A percentile compares a stretch with the other conserved stretches of the same genome.
Evolutionary conservation across 1,140 invertebrate genomes (phyloP).

Genomic region (Scaptomyza pallida): DNA sequence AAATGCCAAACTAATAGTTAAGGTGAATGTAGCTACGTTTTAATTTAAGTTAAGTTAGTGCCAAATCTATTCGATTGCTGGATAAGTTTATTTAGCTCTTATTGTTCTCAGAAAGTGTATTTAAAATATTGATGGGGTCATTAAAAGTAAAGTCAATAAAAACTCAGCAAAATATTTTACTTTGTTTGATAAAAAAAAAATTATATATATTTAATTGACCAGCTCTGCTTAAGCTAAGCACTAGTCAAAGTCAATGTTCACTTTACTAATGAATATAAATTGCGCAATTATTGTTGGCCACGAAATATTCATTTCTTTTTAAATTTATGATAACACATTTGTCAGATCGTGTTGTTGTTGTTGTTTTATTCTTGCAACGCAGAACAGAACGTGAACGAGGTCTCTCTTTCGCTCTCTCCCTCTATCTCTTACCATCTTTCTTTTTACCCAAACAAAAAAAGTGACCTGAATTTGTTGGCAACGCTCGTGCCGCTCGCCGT

Average conservation of each 20-base stretch:
- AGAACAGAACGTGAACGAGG: not conserved
- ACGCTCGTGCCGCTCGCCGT: conserved; percentile 65
- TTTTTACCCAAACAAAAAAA: not conserved
- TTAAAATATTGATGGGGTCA: too few species aligned
- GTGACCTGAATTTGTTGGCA: conserved; percentile 68
- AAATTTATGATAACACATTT: conserved; percentile 70
- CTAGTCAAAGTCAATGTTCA: conserved; percentile 23
- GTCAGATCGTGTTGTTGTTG: conserved; percentile 4
- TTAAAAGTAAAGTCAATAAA: too few species aligned
- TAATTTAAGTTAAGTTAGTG: too few species aligned
- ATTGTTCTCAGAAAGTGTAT: too few species aligned
- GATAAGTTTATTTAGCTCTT: too few species aligned
- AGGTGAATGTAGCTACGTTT: too few species aligned
- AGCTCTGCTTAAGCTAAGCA: not conserved
- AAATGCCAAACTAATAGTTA: too few species aligned
- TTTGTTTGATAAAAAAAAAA: not conserved
- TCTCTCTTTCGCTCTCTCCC: not conserved
- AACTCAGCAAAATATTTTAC: too few species aligned
- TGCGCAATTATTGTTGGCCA: conserved; percentile 55
- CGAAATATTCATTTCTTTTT: conserved; percentile 63
- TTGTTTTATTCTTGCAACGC: not conserved
- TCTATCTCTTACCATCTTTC: not conserved
- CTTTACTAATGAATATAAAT: conserved; percentile 72
- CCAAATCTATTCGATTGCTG: too few species aligned
- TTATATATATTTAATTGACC: not conserved